phyloP scores from a whole-genome alignment of 92 coral and sea anemone genomes.

The Palythoa heliodiscus region DNA sequence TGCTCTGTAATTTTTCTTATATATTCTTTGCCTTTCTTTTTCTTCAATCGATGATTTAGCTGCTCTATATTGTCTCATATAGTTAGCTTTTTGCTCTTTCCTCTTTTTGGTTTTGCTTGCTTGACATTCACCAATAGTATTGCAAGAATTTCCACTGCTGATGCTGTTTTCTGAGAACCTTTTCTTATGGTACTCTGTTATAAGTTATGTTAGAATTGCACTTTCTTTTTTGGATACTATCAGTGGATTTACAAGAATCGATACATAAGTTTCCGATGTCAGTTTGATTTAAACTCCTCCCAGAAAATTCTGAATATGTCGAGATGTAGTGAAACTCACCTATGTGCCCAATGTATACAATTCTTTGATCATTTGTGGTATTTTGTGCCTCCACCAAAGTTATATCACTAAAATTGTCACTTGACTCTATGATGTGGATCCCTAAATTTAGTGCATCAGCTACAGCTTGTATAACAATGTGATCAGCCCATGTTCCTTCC shows the following conservation, averaged over 20 bases:
- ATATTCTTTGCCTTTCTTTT: slow-evolving; percentile 19
- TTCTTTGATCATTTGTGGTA: neutral
- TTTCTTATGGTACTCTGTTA: neutral
- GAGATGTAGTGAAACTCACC: neutral
- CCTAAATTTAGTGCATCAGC: neutral
- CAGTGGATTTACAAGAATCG: neutral
- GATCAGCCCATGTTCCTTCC: neutral
- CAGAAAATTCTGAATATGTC: neutral
- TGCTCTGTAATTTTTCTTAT: slow-evolving; percentile 27
- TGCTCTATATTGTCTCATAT: slow-evolving; percentile 43
- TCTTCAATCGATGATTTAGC: slow-evolving; percentile 21
- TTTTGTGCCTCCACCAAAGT: neutral
- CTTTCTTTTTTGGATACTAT: neutral
- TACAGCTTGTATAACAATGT: neutral
- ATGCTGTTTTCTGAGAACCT: neutral
- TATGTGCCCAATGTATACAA: neutral
- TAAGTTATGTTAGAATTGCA: neutral
- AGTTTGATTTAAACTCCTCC: neutral
- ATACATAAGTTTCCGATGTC: neutral
- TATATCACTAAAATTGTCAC: neutral
- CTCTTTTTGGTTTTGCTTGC: slow-evolving; percentile 22
- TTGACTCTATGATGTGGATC: neutral
- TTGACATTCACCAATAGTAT: slow-evolving; percentile 12
- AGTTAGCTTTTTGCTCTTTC: slow-evolving; percentile 27
- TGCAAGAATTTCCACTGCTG: neutral